phyloP scores from a whole-genome alignment of 2,113 vertebrate genomes.

The Tachycineta bicolor region DNA sequence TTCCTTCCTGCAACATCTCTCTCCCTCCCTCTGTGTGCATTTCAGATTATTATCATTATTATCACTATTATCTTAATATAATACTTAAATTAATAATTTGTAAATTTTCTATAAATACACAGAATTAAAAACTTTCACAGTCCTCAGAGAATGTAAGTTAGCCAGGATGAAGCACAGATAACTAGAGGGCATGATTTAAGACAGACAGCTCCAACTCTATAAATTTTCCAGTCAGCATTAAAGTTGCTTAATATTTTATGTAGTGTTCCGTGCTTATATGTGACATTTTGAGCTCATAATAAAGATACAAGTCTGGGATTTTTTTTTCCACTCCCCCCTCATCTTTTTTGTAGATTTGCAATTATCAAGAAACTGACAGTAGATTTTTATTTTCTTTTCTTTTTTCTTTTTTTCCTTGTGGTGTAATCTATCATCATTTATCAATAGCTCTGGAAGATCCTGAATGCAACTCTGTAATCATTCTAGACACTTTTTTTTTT shows the following conservation, averaged over 20 bases:
- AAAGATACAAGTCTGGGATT: background rate
- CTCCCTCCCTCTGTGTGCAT: background rate
- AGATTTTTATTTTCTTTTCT: background rate
- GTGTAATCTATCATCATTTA: background rate
- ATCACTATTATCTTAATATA: slow-evolving; percentile 36
- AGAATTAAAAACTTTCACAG: slow-evolving; percentile 8
- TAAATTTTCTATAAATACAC: slow-evolving; percentile 50
- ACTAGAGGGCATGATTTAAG: slow-evolving; percentile 66
- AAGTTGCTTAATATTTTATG: slow-evolving; percentile 73
- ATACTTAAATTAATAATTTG: slow-evolving; percentile 46
- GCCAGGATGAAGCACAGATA: slow-evolving; percentile 52
- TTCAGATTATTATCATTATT: background rate
- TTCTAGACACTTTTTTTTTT: background rate
- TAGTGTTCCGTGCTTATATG: slow-evolving; percentile 57
- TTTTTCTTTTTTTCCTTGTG: background rate
- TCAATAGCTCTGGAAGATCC: background rate
- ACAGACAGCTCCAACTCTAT: slow-evolving; percentile 59
- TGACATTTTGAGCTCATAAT: slow-evolving; percentile 64
- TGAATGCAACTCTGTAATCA: background rate
- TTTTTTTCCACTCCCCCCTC: background rate
- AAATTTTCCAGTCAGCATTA: slow-evolving; percentile 72
- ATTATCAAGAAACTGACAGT: background rate
- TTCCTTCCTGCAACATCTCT: background rate
- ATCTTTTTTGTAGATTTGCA: background rate
- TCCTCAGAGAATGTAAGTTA: slow-evolving; percentile 47